Conservation (phyloP, 2,797 vertebrate genomes). For the Sparidentex hasta region DNA sequence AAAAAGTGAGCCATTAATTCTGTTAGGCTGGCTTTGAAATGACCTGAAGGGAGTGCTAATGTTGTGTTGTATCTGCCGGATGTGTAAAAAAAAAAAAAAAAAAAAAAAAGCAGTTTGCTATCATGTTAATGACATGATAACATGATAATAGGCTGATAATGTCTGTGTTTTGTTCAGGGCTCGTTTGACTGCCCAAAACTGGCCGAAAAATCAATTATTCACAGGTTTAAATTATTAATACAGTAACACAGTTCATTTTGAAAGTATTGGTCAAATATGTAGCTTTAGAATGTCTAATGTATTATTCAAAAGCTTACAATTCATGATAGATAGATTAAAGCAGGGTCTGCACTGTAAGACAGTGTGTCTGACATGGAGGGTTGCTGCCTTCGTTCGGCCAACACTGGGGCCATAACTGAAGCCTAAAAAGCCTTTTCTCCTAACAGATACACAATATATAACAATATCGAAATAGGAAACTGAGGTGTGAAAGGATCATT, state of each 20-base stretch:
- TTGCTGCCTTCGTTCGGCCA: background rate
- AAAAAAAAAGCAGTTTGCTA: background rate
- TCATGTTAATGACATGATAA: background rate
- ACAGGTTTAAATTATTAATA: background rate
- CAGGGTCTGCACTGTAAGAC: background rate
- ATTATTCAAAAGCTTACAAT: background rate
- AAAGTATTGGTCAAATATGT: background rate
- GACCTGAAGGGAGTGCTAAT: background rate
- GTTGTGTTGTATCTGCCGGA: background rate
- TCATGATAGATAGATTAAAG: background rate
- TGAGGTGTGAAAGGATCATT: slow-evolving; percentile 31
- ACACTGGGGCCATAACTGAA: background rate
- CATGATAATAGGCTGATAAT: background rate
- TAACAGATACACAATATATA: slow-evolving; percentile 21
- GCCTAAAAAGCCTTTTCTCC: slow-evolving; percentile 12
- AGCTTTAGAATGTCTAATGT: background rate
- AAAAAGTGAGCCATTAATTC: too few relatives aligned
- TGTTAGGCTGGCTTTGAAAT: too few relatives aligned
- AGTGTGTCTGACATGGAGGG: background rate
- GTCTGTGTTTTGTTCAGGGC: background rate
- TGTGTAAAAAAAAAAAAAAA: background rate
- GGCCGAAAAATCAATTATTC: background rate
- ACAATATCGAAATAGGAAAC: slow-evolving; percentile 6
- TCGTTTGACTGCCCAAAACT: background rate
- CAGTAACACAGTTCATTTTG: background rate